These are phyloP conservation scores for Graphium colonna DNA, from an alignment of 2,888 invertebrate genomes.

Conservation along the genomic window DNA sequence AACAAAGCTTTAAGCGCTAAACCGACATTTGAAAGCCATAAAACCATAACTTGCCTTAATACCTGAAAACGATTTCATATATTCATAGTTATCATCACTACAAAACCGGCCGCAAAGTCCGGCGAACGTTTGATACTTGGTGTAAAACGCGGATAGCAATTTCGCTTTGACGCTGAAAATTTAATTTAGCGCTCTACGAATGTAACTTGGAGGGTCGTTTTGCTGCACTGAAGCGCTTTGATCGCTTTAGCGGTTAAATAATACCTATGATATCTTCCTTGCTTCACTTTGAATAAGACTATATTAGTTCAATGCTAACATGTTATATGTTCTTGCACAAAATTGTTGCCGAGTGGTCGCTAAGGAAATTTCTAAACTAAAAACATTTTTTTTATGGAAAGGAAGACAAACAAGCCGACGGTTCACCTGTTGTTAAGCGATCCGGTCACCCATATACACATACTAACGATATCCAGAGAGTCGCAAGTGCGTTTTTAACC, in stretches of 20 bases:
- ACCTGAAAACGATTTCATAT: conserved; percentile 4
- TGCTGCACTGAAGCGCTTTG: not conserved
- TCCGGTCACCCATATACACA: too few species aligned
- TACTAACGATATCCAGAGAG: too few species aligned
- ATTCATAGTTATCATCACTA: conserved; percentile 1
- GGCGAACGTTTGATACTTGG: conserved; percentile 1
- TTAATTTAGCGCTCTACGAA: not conserved
- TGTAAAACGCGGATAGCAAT: conserved; percentile 1
- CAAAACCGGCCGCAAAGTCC: not conserved
- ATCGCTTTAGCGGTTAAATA: not conserved
- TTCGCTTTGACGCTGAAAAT: conserved; percentile 7
- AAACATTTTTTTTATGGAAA: too few species aligned
- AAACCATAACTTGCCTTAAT: conserved; percentile 9
- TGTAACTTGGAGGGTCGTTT: not conserved
- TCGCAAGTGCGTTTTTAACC: too few species aligned
- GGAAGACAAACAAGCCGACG: too few species aligned
- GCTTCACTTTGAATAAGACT: not conserved
- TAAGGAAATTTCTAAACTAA: too few species aligned
- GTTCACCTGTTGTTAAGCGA: too few species aligned
- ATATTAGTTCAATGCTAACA: too few species aligned
- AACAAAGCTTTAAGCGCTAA: conserved; percentile 7
- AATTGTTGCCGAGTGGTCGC: too few species aligned
- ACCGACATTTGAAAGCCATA: conserved; percentile 11
- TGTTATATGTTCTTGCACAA: too few species aligned
- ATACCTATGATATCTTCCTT: too few species aligned